Evolutionary conservation across 2,797 vertebrate species (phyloP).

Genomic region (Ammospiza maritima): DNA sequence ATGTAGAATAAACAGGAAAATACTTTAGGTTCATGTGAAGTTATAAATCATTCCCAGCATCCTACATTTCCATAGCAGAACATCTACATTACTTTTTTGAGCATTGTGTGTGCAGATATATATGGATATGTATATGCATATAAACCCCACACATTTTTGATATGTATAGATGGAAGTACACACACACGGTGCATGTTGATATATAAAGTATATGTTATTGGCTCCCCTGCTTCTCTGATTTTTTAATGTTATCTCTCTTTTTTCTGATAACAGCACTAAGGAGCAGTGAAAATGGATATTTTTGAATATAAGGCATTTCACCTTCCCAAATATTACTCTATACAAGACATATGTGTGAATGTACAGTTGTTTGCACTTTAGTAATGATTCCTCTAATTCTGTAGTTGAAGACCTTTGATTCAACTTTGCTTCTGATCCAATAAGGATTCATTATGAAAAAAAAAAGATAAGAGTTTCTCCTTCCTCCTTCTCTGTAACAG

Average conservation of each 20-base stretch:
- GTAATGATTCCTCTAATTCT: not conserved
- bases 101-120: rapidly evolving
- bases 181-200: rapidly evolving
- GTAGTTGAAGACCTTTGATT: not conserved
- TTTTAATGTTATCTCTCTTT: not conserved
- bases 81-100: not conserved
- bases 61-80: not conserved
- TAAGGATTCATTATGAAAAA: not conserved
- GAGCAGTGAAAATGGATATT: not conserved
- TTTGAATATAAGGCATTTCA: not conserved
- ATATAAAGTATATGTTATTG: not conserved
- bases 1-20: not conserved
- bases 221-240: not conserved
- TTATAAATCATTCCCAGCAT: not conserved
- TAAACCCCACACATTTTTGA: not conserved
- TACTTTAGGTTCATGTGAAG: not conserved
- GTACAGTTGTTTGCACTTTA: not conserved
- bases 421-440: not conserved
- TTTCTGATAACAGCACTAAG: not conserved
- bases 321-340: not conserved
- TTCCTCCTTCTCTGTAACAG: not conserved
- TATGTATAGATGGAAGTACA: not conserved
- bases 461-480: not conserved
- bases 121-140: not conserved
- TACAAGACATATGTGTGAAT: not conserved